Percentiles rank a stretch among this genome's conserved stretches.
These are phyloP conservation scores for Stercorarius parasiticus DNA, from an alignment of 2,113 vertebrate species.

Conservation along the genomic window DNA sequence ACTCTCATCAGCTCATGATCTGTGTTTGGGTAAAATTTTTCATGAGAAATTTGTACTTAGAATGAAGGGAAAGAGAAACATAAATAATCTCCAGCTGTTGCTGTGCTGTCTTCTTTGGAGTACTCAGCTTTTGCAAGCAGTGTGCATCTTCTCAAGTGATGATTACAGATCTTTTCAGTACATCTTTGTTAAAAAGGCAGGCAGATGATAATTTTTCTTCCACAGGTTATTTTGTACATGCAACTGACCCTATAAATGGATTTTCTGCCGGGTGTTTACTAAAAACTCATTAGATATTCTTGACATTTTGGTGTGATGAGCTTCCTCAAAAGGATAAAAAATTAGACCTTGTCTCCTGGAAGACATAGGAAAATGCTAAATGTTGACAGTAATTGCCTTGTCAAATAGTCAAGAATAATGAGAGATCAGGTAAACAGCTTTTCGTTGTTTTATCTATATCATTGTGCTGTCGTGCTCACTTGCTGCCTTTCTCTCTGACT, in stretches of 20 bases:
- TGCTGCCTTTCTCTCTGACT: background rate
- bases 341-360: background rate
- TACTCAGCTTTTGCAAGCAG: background rate
- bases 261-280: background rate
- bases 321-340: background rate
- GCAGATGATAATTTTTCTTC: background rate
- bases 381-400: background rate
- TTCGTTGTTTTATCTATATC: background rate
- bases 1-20: background rate
- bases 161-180: background rate
- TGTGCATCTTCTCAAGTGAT: background rate
- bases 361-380: background rate
- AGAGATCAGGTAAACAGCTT: background rate
- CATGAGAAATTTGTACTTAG: background rate
- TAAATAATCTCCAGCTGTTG: background rate
- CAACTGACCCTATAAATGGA: background rate
- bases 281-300: background rate
- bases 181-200: background rate
- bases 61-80: background rate
- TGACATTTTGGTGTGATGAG: background rate
- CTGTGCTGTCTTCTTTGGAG: background rate
- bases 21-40: background rate
- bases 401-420: background rate
- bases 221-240: background rate
- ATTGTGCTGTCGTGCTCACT: background rate